Conservation (phyloP, 1,140 invertebrate species). For the Chironomus tepperi region DNA sequence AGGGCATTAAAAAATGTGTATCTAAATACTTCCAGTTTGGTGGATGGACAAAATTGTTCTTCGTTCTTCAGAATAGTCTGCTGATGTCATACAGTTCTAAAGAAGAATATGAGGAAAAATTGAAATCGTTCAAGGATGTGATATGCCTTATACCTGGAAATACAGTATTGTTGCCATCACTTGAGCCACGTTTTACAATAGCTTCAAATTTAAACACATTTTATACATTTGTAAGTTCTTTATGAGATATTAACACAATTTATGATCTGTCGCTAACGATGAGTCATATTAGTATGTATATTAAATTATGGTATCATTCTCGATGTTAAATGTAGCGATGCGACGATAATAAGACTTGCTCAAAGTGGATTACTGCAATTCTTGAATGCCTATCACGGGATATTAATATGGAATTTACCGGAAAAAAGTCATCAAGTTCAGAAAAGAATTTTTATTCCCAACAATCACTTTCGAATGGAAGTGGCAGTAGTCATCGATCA, state of each 20-base stretch:
- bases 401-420: not conserved
- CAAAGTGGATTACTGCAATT: conserved; percentile 29
- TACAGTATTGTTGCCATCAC: conserved; percentile 27
- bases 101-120: conserved; percentile 30
- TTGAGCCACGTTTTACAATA: conserved; percentile 29
- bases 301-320: too few relatives aligned
- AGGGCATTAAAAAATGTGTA: too few relatives aligned
- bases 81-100: conserved; percentile 29
- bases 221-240: conserved; percentile 29
- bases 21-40: conserved; percentile 28
- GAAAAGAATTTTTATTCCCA: not conserved
- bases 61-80: conserved; percentile 30
- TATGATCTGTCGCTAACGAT: conserved; percentile 3
- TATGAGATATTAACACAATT: conserved; percentile 7
- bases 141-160: conserved; percentile 30
- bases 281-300: too few relatives aligned
- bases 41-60: conserved; percentile 30
- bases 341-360: conserved; percentile 29
- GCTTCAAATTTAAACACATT: conserved; percentile 29
- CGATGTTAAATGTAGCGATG: conserved; percentile 27
- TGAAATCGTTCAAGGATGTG: conserved; percentile 30
- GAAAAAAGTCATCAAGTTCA: not conserved
- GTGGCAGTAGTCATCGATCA: conserved; percentile 12
- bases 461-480: not conserved
- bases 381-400: conserved; percentile 27